Base-by-base conservation (phyloP, 2,888 invertebrate genomes). In the Cerceris rybyensis region DNA sequence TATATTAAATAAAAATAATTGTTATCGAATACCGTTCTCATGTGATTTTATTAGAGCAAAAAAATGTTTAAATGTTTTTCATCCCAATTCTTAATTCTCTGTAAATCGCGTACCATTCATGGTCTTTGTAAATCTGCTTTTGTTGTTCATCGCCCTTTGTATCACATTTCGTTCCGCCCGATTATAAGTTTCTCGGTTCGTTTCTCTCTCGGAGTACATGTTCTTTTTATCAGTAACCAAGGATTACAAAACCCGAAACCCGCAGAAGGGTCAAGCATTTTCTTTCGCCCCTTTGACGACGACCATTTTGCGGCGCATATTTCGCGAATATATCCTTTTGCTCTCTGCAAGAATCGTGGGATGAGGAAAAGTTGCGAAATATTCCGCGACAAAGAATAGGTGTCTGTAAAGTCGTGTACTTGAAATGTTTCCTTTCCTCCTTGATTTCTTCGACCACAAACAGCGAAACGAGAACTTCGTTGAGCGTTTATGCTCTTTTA, bases 321-420 rank as follows among this genome's bases (percentile, higher is more conserved):
- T 59, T 52, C 64, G 58, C 58, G 39, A 63, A 57, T 39, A 49
- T 58, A 14, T 50, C 43, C 46, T 73, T 55, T 69, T 70, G 71
- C 70, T 60, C 60, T 55, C 50, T 49, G 49, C 43, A 69, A 73
- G 61, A 57, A 60, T 39, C 49, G 55, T 61, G 49, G 60, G 57
- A 73, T 52, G 74, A 63, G 65, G 28, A 59, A 67, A 74, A 73
- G 74, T 70, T 50, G 61, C 67, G 63, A 70, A 79, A 79, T 74
- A 79, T 79, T 79, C 28, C 79, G 63, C 79, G 66, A 74, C 66
- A 61, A 79, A 70, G 74, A 69, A 68, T 69, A 55, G 74, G 42
- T 57, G 58, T 43, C 43, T 63, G 75, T 75, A 57, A 75, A 70
- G 66, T 66, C 39, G 55, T 65, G 57, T 50, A 41, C 50, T 69